A percentile compares a stretch with the other conserved stretches of the same genome.
Evolutionary conservation across 2,113 vertebrate genomes (phyloP).

Genomic region (Lagopus muta): DNA sequence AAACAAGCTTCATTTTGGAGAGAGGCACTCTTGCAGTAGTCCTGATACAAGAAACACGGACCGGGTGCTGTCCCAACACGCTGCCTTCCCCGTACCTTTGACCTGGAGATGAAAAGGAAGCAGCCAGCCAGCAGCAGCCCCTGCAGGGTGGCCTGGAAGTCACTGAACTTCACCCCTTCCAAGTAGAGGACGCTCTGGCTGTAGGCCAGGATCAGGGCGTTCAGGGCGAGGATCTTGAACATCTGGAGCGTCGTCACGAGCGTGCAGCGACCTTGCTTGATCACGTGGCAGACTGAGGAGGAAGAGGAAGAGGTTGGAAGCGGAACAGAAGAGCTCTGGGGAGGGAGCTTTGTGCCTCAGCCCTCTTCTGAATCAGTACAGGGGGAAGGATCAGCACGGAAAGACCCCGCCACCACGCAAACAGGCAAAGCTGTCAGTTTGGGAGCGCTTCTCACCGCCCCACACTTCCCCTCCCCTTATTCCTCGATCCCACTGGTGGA

Average conservation of each 20-base stretch:
- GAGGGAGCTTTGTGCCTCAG: background rate
- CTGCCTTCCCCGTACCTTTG: slow-evolving; percentile 82
- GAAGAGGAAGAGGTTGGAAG: background rate
- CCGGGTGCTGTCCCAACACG: fast-evolving
- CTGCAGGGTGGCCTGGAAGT: slow-evolving; percentile 95
- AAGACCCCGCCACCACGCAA: fast-evolving
- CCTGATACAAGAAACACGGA: fast-evolving
- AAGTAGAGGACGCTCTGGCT: slow-evolving; percentile 98
- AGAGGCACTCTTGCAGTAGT: fast-evolving
- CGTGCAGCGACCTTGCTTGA: slow-evolving; percentile 97
- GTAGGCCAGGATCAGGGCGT: slow-evolving; percentile 95
- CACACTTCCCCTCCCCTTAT: fast-evolving
- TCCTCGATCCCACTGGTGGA: fast-evolving
- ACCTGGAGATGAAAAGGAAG: slow-evolving; percentile 98
- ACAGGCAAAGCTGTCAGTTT: fast-evolving
- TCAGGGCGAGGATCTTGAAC: slow-evolving; percentile 97
- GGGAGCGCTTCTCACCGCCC: background rate
- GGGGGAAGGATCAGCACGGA: background rate
- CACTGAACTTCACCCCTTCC: slow-evolving; percentile 97
- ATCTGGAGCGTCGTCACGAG: slow-evolving; percentile 96
- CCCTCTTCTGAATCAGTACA: fast-evolving
- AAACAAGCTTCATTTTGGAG: fast-evolving
- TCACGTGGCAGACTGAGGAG: slow-evolving; percentile 92
- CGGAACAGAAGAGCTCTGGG: background rate
- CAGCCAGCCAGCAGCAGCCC: slow-evolving; percentile 94